Evolutionary conservation across 2,113 vertebrate species (phyloP), one percentile per base, ranked within the genome.

Genomic region (Eulacestoma nigropectus): DNA sequence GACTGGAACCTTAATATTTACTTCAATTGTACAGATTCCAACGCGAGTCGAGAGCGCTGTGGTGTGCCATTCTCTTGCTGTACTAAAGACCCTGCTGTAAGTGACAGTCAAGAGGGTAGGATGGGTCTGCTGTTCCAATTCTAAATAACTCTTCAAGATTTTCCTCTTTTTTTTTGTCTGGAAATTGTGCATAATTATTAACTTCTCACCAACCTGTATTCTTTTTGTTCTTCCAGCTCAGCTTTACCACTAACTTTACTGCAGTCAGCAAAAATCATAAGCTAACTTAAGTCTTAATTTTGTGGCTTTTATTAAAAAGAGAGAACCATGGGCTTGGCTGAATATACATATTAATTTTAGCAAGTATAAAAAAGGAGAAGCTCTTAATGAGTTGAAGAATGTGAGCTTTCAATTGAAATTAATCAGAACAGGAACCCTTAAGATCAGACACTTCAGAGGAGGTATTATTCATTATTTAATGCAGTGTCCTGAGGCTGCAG

Each of bases 1-100:
- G 99, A 99, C 96, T 99, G 99, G 99, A 99, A 99, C 98, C 98
- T 99, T 83, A 99, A 99, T 97, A 99, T 99, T 97, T 99, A 99
- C 92, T 99, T 99, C 96, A 99, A 99, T 97, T 99, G 99, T 96
- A 99, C 99, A 17, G 99, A 99, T 50, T 98, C 97, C 91, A 99
- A 99, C 1, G 99, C 99, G 32, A 99, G 99, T 89, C 98, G 99
- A 87, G 99, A 99, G 92, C 99, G 99, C 88, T 99, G 99, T 23
- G 99, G 99, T 0, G 99, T 99, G 69, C 99, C 99, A 0, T 99
- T 99, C 96, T 99, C 99, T 86, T 99, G 99, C 97, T 99, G 99
- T 87, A 99, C 99, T 92, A 99, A 99, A 96, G 99, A 99, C 84
- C 99, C 99, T 5, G 99, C 99, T 23, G 99, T 99, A 98, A 97